Percentiles rank a stretch among this genome's conserved stretches.
Evolutionary conservation across 2,888 invertebrate species (phyloP).

Genomic region (Chalcosyrphus nemorum): DNA sequence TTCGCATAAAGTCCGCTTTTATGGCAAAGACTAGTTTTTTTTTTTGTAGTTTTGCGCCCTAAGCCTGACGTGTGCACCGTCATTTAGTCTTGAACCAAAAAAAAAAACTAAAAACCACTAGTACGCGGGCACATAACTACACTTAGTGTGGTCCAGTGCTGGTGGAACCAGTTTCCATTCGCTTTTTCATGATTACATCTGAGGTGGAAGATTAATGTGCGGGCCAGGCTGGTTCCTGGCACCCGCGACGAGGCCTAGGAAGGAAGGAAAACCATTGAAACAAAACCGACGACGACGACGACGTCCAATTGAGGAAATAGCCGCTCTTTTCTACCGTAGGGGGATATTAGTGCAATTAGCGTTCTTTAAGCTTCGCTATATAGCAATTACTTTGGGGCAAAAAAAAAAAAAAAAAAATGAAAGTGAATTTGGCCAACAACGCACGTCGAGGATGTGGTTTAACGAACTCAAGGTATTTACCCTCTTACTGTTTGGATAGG

Average conservation of each 20-base stretch:
- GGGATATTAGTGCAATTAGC: not conserved
- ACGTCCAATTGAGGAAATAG: not conserved
- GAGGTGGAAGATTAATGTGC: not conserved
- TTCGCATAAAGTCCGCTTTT: not conserved
- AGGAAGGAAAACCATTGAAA: not conserved
- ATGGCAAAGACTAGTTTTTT: not conserved
- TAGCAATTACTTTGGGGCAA: not conserved
- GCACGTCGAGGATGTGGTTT: conserved; percentile 13
- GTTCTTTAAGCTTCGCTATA: not conserved
- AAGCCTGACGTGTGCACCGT: not conserved
- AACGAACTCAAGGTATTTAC: conserved; percentile 20
- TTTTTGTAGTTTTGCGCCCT: not conserved
- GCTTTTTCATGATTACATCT: conserved; percentile 3
- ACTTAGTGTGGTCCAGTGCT: not conserved
- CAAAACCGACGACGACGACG: not conserved
- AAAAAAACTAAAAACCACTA: not conserved
- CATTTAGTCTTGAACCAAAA: not conserved
- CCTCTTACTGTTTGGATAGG: not conserved
- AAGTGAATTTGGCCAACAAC: conserved; percentile 4
- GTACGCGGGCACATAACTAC: not conserved
- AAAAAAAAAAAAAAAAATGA: conserved; percentile 12
- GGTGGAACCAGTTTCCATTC: conserved; percentile 1
- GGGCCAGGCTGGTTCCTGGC: not conserved
- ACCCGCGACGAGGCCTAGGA: not conserved
- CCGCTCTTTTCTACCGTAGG: not conserved